Base-by-base conservation (phyloP, 1,140 invertebrate species). In the Drosophila quadrilineata region DNA sequence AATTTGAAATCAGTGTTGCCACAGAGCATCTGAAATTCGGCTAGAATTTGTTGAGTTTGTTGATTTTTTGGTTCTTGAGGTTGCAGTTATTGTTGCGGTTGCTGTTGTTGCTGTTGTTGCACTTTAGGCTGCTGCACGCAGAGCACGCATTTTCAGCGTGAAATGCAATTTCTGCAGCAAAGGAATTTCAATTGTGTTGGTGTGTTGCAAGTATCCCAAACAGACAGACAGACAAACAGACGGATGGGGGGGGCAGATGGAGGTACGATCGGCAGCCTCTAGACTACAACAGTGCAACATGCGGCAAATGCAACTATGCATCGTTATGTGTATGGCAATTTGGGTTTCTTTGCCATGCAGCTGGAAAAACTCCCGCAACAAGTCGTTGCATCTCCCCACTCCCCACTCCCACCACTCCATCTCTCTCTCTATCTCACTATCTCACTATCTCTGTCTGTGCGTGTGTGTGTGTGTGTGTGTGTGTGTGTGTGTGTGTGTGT, bases 91-190 rank as follows among this genome's bases (percentile, higher is more conserved):
- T 63, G 35, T 28, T 66, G 54, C 29, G 70, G 48, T 5, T 58
- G 49, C 14, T 58, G 65, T 26, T 66, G 50, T 9, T 75, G 67
- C 12, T 71, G 50, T n/a, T 57, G 60, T 67, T 66, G 73, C 70
- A 65, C 40, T 71, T 68, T 69, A 17, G 59, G 71, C 59, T 73
- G 71, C 65, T 88, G 82, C 87, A 88, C 87, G 87, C 87, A 88
- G 87, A 88, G 82, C 87, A 88, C 87, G 87, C 87, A 88, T 88
- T 88, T 88, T 75, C 77, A 88, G 87, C 87, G 87, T 88, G 87
- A 88, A 88, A 88, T 88, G 87, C 77, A 87, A 88, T 88, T 88
- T 88, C 75, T 88, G 86, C 86, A 67, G 76, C 66, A 71, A 58
- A 88, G 85, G 85, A 88, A 88, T 88, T 88, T 88, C 82, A 86